Base-by-base conservation (phyloP, 2,797 vertebrate species). In the Cirrhinus molitorella region DNA sequence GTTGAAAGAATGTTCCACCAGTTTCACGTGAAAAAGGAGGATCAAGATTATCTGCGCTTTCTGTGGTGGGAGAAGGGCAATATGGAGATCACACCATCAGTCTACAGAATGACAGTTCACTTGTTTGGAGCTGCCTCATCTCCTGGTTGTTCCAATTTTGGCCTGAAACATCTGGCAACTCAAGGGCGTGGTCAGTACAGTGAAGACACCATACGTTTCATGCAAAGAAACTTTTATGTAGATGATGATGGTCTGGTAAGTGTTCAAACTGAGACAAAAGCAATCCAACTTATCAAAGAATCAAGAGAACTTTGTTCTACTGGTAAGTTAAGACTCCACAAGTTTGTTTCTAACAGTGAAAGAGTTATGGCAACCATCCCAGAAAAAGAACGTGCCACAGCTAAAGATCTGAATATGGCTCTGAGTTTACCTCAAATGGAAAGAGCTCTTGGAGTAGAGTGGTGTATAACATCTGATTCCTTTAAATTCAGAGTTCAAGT, bases 401-500 rank as follows among this genome's bases (percentile, higher is more conserved):
- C 79, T 19, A 80, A 75, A 45, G 80, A 88, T n/a, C 68, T 19
- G 14, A 74, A 87, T 31, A 85, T 89, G 72, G 73, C 85, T 1
- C 65, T 89, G 8, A 84, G 79, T 74, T 73, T 61, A 40, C 81
- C 70, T 6, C 80, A 73, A 0, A 74, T 88, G 17, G 85, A 87
- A 19, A 88, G 86, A 84, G 85, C 77, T 13, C 84, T 90, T 57
- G 86, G 85, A 85, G 87, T 89, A 4, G 77, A 88, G 12, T 91
- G 88, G 84, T 89, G 84, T 3, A 5, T 89, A 0, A 72, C 70
- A 70, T 84, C 84, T 11, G 88, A 89, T 6, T 21, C 75, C 4
- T 91, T 89, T 19, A 85, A 87, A 9, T 90, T 88, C 63, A 90
- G 87, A 85, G 82, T 90, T 57, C 37, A 85, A 85, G 85, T 88